Evolutionary conservation across 2,888 invertebrate species (phyloP), one percentile per base, ranked within the genome.

Genomic region (Stomorhina lunata): DNA sequence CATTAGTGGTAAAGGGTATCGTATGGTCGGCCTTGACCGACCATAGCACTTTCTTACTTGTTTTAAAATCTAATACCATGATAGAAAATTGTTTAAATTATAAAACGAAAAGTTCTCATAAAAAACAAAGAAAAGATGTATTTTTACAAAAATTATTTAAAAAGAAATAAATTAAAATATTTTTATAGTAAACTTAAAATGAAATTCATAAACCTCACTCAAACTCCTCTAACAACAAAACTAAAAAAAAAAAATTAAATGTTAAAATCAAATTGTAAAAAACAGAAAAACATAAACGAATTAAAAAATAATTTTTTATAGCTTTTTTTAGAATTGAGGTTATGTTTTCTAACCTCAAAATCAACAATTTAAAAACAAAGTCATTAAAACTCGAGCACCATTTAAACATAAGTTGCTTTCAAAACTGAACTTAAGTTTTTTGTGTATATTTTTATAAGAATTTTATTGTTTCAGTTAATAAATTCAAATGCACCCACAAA

Each of bases 91-190:
- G n/a, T n/a, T 25, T 50, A 34, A 20, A 48, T 6, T 6, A 17
- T 4, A 32, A 61, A 57, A 29, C 1, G 12, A 37, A 9, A 27
- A 43, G 9, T 22, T 20, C n/a, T 25, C 12, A 25, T n/a, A 15
- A 50, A 71, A 69, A 53, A 12, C 69, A 84, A 69, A 77, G 20
- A 78, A 63, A 81, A 77, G 76, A 73, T 84, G 43, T 80, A 79
- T 85, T 80, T 81, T 84, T 83, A 83, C 53, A 68, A 77, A 81
- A 84, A 68, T 68, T 78, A 83, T 80, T 82, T 83, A 84, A 78
- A 45, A 69, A 32, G 55, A 68, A 43, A 57, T 6, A 15, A 48
- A 53, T 12, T 55, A 32, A 84, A 82, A 81, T 84, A 80, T 75
- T 75, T 80, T 75, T 75, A 80, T 80, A 80, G 57, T 45, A n/a